Percentiles rank a stretch among this genome's conserved stretches.
These are phyloP conservation scores for Halichoerus grypus DNA, from an alignment of 2,113 vertebrate species.

Conservation along the genomic window DNA sequence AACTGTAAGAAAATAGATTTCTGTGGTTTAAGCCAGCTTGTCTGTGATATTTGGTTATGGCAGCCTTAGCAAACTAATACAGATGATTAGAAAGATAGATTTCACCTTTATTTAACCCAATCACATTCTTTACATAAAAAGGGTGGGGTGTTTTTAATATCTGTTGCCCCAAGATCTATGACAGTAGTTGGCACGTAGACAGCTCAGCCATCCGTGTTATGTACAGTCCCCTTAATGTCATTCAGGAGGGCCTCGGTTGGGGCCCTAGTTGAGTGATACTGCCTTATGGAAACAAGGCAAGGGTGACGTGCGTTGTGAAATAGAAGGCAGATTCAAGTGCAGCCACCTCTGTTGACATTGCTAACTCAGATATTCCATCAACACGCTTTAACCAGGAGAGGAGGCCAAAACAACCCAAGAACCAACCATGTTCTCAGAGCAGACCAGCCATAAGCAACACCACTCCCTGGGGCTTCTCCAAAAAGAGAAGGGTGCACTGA, in stretches of 20 bases:
- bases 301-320: neutral
- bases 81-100: neutral
- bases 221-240: fast-evolving
- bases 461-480: neutral
- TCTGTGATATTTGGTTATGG: neutral
- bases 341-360: neutral
- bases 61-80: neutral
- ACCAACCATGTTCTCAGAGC: neutral
- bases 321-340: neutral
- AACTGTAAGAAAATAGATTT: neutral
- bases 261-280: neutral
- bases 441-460: neutral
- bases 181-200: neutral
- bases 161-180: neutral
- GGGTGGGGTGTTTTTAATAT: neutral
- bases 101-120: neutral
- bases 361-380: neutral
- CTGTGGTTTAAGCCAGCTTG: neutral
- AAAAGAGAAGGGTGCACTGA: neutral
- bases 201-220: fast-evolving
- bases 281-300: neutral
- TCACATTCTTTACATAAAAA: neutral
- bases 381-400: neutral
- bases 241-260: neutral
- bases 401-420: neutral